These are phyloP conservation scores for Seladonia tumulorum DNA, from an alignment of 2,888 invertebrate species.

Conservation along the genomic window DNA sequence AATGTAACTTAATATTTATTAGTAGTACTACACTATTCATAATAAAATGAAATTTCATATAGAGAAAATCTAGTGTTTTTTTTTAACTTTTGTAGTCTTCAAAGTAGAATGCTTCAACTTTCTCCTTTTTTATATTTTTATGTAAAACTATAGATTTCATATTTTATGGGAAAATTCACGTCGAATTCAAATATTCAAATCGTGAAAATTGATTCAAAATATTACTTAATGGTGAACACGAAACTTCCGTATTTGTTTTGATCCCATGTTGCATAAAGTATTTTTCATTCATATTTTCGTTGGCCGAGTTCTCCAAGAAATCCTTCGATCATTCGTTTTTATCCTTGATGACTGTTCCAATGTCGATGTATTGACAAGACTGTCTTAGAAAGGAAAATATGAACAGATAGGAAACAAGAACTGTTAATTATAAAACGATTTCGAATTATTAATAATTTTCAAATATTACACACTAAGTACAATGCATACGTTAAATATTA, in stretches of 20 bases:
- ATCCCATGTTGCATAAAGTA: neutral
- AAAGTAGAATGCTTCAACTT: neutral
- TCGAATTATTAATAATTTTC: neutral
- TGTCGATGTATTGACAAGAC: neutral
- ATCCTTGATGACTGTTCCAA: neutral
- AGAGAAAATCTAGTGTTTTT: neutral
- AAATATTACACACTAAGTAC: neutral
- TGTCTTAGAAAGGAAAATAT: constrained; percentile 2
- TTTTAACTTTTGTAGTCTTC: neutral
- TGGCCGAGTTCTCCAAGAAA: neutral
- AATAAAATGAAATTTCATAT: neutral
- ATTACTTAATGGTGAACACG: neutral
- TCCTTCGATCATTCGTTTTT: neutral
- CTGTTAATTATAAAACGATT: constrained; percentile 10
- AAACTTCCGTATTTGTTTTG: constrained; percentile 6
- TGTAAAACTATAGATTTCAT: neutral
- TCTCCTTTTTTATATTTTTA: neutral
- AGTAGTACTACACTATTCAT: neutral
- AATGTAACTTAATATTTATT: neutral
- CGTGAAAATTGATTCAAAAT: neutral
- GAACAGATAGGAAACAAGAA: neutral
- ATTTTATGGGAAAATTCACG: neutral
- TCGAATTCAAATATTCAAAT: neutral
- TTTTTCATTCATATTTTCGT: neutral
- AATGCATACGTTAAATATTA: neutral